Conservation (phyloP, 1,140 invertebrate genomes). For the Pissodes strobi region DNA sequence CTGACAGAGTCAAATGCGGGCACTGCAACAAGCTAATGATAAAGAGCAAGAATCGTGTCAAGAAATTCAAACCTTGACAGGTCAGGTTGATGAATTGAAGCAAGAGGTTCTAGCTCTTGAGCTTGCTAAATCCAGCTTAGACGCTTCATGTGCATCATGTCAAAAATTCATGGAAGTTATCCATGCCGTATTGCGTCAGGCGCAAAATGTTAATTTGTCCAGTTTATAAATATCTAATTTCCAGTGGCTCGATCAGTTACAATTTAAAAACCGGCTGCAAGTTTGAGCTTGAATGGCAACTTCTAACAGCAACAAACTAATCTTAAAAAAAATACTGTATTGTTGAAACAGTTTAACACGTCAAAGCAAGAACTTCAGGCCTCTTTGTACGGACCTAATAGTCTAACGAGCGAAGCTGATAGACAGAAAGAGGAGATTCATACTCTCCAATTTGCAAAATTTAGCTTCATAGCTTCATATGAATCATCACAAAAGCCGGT, state of each 20-base stretch:
- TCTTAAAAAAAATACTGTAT: no score
- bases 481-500: conserved; percentile 2
- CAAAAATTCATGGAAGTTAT: conserved; percentile 9
- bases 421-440: background rate
- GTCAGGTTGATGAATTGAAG: conserved; percentile 3
- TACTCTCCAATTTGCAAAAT: conserved; percentile 8
- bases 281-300: no score
- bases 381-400: background rate
- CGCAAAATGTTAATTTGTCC: background rate
- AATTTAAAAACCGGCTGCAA: no score
- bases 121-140: conserved; percentile 22
- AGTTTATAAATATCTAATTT: background rate
- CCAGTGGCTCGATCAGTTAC: background rate
- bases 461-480: conserved; percentile 5
- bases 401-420: background rate
- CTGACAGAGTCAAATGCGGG: background rate
- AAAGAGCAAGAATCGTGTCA: background rate
- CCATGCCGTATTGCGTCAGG: background rate
- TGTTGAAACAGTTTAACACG: background rate
- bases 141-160: conserved; percentile 18
- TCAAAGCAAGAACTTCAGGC: background rate
- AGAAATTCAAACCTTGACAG: background rate
- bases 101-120: conserved; percentile 8
- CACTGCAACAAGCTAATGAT: background rate
- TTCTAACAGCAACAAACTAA: no score